phyloP scores from a whole-genome alignment of 1,140 invertebrate species.

The Cataglyphis hispanica region DNA sequence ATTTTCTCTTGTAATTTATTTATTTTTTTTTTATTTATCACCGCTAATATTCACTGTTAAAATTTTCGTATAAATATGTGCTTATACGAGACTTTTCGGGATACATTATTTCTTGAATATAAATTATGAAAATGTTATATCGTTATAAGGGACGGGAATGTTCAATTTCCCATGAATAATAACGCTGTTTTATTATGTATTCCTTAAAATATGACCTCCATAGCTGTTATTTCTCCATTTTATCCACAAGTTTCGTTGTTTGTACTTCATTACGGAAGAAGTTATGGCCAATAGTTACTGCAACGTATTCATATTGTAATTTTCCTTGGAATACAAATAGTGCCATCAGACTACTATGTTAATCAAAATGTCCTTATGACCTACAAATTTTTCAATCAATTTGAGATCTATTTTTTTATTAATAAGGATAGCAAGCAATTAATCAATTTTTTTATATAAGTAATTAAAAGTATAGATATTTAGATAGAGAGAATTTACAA shows the following conservation, averaged over 20 bases:
- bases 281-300: constrained; percentile 25
- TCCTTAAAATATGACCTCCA: constrained; percentile 22
- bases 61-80: not conserved
- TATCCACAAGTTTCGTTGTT: constrained; percentile 23
- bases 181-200: constrained; percentile 17
- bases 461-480: not conserved
- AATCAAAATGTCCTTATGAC: not conserved
- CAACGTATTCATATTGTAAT: constrained; percentile 19
- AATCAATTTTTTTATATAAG: not conserved
- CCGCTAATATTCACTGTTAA: not conserved
- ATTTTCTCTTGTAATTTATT: not conserved
- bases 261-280: constrained; percentile 16
- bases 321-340: not conserved
- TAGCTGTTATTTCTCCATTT: constrained; percentile 51
- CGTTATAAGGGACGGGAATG: constrained; percentile 2
- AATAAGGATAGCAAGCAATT: not conserved
- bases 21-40: not conserved
- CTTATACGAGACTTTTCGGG: not conserved
- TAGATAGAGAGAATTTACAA: not conserved
- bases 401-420: not conserved
- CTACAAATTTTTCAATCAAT: not conserved
- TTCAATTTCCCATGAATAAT: constrained; percentile 43
- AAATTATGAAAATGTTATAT: constrained; percentile 30
- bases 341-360: not conserved
- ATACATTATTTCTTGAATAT: constrained; percentile 3